Base-by-base conservation (phyloP, 2,113 vertebrate species). In the Ophiodon elongatus region DNA sequence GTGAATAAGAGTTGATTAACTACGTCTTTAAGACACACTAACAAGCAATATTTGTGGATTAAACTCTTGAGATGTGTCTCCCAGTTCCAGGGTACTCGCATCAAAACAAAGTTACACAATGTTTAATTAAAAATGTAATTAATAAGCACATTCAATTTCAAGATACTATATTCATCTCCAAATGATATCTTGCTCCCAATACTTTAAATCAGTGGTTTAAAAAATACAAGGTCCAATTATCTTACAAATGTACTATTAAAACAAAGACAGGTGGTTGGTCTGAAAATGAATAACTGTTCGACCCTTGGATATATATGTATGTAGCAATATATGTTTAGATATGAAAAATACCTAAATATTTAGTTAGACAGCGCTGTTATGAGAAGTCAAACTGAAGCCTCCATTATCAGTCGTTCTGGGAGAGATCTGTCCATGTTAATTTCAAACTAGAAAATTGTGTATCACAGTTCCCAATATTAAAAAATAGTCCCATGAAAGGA, bases 391-490 rank as follows among this genome's bases (percentile, higher is more conserved):
- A 52, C 25, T 27, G 23, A 54, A 82, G 72, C 39, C 45, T 47
- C 73, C 37, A 67, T 79, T 27, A 74, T 83, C 62, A 84, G 35
- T 33, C 15, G 56, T 74, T 71, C 54, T 74, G 73, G 54, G 78
- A 71, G 52, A 66, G 33, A 68, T 50, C 25, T 56, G 33, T 27
- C 29, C 45, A 19, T 65, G 43, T 84, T 80, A 73, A 79, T 85
- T 83, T 13, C 13, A 54, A 43, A 67, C 31, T 5, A 50, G 13
- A 67, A 47, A 77, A 86, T 56, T 54, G 52, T 63, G 37, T 31
- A 68, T 79, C 17, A 45, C 64, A 25, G 50, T 50, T 84, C 62
- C 35, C 66, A 68, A 88, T 91, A 90, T 87, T 79, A 86, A 82
- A 90, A 54, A 80, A 17, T 27, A 68, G 25, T 78, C 82, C 79